Evolutionary conservation across 1,140 invertebrate species (phyloP), one percentile per base, ranked within the genome.

Genomic region (Leptopilina boulardi): DNA sequence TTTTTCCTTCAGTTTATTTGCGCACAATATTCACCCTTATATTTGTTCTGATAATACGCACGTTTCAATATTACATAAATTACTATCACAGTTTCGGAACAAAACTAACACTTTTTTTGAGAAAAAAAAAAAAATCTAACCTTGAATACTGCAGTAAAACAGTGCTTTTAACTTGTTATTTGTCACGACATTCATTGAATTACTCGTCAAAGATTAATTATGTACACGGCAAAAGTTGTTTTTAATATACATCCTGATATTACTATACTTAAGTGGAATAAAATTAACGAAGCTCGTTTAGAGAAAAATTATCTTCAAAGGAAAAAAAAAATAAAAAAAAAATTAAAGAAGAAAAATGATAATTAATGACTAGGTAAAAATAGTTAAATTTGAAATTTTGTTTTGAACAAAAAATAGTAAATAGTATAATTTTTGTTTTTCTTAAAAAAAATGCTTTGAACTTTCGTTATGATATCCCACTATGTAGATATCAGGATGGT

Each of bases 91-190:
- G 59, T 66, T 66, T 66, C 59, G 59, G 59, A 66, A 66, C 59
- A 66, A 66, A 66, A 66, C 59, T 66, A 66, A 34, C 59, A 66
- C 59, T 66, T 66, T 47, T 47, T 38, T 54, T 21, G 51, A 54
- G 59, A 66, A 23, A 66, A 56, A 66, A 66, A 23, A 66, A 56
- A 66, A 66, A 66, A 66, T 66, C 59, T 66, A 66, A 66, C 59
- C 59, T 66, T 66, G 59, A 66, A 66, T 66, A 66, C 59, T 66
- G 59, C 59, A 66, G 59, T 66, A 66, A 66, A 66, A 66, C 59
- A 66, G 59, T 66, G 59, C 59, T 66, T 66, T 66, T 34, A 66
- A 66, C 59, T 66, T 66, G 59, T 66, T 66, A 66, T 66, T 66
- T 66, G 59, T 66, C 59, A 66, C 59, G 59, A 66, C 59, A 66